phyloP scores from a whole-genome alignment of 2,888 invertebrate species.

The Muschampia plurimacula region DNA sequence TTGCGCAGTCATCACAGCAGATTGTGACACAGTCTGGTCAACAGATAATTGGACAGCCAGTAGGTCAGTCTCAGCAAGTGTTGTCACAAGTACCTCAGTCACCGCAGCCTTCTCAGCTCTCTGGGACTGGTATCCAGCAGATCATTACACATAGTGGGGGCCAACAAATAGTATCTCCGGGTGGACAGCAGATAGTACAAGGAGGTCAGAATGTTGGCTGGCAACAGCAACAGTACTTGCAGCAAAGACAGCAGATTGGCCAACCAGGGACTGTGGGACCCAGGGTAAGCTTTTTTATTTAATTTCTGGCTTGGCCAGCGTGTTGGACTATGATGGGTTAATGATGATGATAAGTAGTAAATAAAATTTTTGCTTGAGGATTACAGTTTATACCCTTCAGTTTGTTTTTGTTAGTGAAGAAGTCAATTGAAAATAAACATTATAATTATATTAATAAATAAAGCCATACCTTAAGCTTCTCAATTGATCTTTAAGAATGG shows the following conservation, averaged over 20 bases:
- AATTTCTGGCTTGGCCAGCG: too few species aligned
- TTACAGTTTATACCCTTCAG: too few species aligned
- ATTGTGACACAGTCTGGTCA: conserved; percentile 79
- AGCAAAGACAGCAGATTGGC: conserved; percentile 80
- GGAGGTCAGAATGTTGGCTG: conserved; percentile 78
- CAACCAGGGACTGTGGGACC: conserved; percentile 82
- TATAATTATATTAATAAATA: too few species aligned
- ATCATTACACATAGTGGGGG: conserved; percentile 81
- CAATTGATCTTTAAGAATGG: too few species aligned
- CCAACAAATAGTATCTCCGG: conserved; percentile 79
- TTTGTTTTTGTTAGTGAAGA: too few species aligned
- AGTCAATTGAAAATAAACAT: too few species aligned
- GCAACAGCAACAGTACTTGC: conserved; percentile 82
- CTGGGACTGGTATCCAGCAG: conserved; percentile 78
- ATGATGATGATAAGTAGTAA: too few species aligned
- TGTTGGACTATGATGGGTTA: too few species aligned
- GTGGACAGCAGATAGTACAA: conserved; percentile 77
- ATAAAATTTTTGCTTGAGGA: too few species aligned
- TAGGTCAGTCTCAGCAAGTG: conserved; percentile 75
- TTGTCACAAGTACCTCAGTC: conserved; percentile 77
- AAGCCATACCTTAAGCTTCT: too few species aligned
- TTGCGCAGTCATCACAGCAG: conserved; percentile 80
- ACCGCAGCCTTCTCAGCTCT: conserved; percentile 67
- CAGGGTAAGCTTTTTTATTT: conserved; percentile 62
- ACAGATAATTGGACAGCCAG: conserved; percentile 75